Base-by-base conservation (phyloP, 2,797 vertebrate genomes). In the Epinephelus malabaricus region DNA sequence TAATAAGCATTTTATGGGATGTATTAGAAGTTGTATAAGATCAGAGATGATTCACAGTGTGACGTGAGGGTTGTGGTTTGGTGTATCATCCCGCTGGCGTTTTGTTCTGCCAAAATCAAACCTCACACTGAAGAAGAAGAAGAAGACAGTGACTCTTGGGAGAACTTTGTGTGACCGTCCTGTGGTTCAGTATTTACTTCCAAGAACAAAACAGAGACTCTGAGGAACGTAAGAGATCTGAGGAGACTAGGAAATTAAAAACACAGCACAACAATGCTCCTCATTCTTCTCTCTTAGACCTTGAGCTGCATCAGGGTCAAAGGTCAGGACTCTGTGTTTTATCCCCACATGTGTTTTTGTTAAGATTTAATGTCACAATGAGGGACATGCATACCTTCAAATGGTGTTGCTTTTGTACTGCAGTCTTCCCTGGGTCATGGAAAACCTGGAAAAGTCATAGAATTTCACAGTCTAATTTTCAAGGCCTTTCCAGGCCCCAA, bases 131-230 rank as follows among this genome's bases (percentile, higher is more conserved):
- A 70, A 25, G 69, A 69, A 30, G 54, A 69, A 53, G 38, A 75
- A 21, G 50, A 66, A 47, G 30, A 10, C 43, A 25, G 60, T 21
- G 65, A 70, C 12, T 56, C 18, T 2, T 46, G 50, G 47, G 73
- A 56, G 66, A 70, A 54, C 68, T 61, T 7, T 67, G 6, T 67
- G 47, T 53, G 67, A 50, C 61, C 56, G 11, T 70, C 14, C 23
- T 63, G 80, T 3, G 78, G 84, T 82, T 68, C 13, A 3, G 2
- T 23, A 30, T 80, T 83, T 21, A 19, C 62, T 61, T 63, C 67
- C 61, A 46, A 17, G 59, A 74, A 73, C 49, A 51, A 50, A 73
- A 60, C 56, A 0, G 38, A 73, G 74, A 6, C 10, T 30, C 27
- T 3, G 53, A 49, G 15, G 43, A 43, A 3, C n/a, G 11, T 1